phyloP scores from a whole-genome alignment of 2,797 vertebrate species.

The Chromis chromis region DNA sequence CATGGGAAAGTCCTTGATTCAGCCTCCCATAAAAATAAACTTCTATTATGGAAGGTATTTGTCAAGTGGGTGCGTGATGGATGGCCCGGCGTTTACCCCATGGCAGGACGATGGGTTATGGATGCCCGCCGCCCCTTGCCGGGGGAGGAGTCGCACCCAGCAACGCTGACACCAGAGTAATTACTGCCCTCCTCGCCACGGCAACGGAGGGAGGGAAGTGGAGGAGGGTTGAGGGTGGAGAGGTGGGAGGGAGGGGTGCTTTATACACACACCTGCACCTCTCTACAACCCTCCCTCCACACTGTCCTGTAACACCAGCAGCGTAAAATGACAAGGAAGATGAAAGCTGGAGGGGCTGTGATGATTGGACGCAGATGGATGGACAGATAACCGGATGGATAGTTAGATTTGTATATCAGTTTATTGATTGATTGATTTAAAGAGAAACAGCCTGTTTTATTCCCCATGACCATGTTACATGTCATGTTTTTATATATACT shows the following conservation, averaged over 20 bases:
- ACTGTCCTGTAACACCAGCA: conserved; percentile 47
- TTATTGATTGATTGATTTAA: conserved; percentile 23
- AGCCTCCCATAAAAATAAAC: conserved; percentile 99
- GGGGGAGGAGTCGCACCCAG: conserved; percentile 92
- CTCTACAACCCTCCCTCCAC: conserved; percentile 32
- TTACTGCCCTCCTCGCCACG: conserved; percentile 82
- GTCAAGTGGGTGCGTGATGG: conserved; percentile 99
- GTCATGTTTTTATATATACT: conserved; percentile 9
- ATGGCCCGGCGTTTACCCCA: conserved; percentile 95
- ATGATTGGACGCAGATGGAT: conserved; percentile 48
- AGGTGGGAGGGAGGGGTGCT: conserved; percentile 25
- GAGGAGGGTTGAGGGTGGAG: conserved; percentile 47
- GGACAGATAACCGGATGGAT: conserved; percentile 24
- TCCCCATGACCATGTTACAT: conserved; percentile 2
- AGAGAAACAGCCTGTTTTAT: background rate
- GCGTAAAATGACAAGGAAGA: conserved; percentile 41
- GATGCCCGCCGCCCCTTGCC: conserved; percentile 92
- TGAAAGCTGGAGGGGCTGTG: conserved; percentile 31
- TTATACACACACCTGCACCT: conserved; percentile 77
- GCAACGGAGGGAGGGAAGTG: conserved; percentile 64
- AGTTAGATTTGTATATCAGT: conserved; percentile 32
- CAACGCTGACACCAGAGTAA: conserved; percentile 90
- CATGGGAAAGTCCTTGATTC: conserved; percentile 99
- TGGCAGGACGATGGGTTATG: conserved; percentile 98
- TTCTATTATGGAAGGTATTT: conserved; percentile 99